phyloP scores from a whole-genome alignment of 2,113 vertebrate genomes.

The Ariopsis seemanni region DNA sequence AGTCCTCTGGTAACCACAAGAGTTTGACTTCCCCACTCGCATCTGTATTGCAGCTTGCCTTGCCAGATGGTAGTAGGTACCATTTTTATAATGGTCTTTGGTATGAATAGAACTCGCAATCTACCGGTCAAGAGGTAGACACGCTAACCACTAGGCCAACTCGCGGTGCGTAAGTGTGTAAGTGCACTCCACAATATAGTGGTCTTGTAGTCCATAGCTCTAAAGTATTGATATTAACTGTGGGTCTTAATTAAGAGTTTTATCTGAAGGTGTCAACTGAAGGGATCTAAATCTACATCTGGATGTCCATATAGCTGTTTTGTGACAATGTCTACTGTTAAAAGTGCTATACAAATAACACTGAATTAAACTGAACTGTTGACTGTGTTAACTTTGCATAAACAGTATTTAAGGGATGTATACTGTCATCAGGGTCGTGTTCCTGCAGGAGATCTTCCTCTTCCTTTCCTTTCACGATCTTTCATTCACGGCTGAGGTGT shows the following conservation, averaged over 20 bases:
- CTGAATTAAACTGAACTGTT: background rate
- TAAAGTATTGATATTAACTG: background rate
- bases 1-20: too few relatives aligned
- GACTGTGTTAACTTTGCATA: slow-evolving; percentile 20
- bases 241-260: background rate
- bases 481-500: slow-evolving; percentile 18
- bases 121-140: too few relatives aligned
- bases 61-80: too few relatives aligned
- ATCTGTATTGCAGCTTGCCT: too few relatives aligned
- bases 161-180: background rate
- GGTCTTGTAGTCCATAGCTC: background rate
- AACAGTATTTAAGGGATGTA: slow-evolving; percentile 10
- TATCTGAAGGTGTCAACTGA: background rate
- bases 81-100: too few relatives aligned
- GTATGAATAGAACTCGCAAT: too few relatives aligned
- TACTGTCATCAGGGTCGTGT: slow-evolving; percentile 33
- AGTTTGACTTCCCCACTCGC: too few relatives aligned
- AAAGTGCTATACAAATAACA: background rate
- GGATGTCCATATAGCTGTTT: background rate
- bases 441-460: slow-evolving; percentile 29
- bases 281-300: background rate
- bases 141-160: too few relatives aligned
- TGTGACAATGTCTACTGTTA: background rate
- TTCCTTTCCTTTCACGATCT: slow-evolving; percentile 47
- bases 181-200: background rate